Base-by-base conservation (phyloP, 2,888 invertebrate genomes). In the Nomada ruficornis region DNA sequence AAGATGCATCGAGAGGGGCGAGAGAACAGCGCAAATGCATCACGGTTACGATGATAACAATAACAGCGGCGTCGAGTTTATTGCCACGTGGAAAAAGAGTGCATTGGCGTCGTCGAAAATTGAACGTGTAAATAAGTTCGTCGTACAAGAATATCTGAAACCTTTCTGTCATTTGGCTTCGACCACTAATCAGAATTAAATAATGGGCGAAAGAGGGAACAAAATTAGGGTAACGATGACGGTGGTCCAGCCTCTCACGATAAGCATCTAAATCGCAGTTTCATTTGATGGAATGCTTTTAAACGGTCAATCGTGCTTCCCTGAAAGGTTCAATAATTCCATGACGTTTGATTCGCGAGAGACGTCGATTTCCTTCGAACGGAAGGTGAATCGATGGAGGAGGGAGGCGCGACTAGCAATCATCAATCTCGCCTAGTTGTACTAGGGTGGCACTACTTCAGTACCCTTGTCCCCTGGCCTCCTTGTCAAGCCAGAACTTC, bases 381-480 rank as follows among this genome's bases (percentile, higher is more conserved):
- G 57, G 23, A 47, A 60, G n/a, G 59, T 29, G 54, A 63, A 60
- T 20, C 47, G 72, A 26, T 5, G 50, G 47, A 36, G 71, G 52
- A 44, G 47, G 36, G 44, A 18, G 75, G 5, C 57, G 47, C 77
- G 75, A 70, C 72, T 68, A 60, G 81, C 86, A 88, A 90, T 91
- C 92, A 92, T 92, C 92, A 92, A 93, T 93, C 93, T 93, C 89
- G 86, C 77, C 86, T 88, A 83, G 86, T 92, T 90, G 89, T 91
- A 91, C 85, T 83, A 90, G 89, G 90, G 89, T 92, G 91, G 92
- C 92, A 91, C 91, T 93, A 92, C 93, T 93, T 93, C 92, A 92
- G 90, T 88, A 90, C 92, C 90, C 92, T 90, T 92, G 92, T 92
- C 90, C 90, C 87, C 83, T 73, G 85, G 80, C 85, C 85, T 86